Evolutionary conservation across 2,113 vertebrate species (phyloP).

Genomic region (Mobula birostris): DNA sequence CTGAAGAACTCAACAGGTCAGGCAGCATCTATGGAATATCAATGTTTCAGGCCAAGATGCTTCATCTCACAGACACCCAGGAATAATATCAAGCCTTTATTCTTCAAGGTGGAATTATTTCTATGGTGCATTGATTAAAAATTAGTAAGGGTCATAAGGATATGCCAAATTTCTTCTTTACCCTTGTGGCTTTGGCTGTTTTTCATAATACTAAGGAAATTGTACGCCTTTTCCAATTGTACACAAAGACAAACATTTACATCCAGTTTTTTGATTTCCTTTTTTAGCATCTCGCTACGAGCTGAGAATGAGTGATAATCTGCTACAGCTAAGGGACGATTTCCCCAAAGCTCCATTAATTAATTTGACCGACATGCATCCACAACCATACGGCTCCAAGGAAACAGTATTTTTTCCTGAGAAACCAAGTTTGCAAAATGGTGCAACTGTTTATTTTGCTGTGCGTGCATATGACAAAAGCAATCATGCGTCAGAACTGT

Average conservation of each 20-base stretch:
- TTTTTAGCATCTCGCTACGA: constrained; percentile 53
- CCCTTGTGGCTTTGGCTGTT: background rate
- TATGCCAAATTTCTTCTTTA: background rate
- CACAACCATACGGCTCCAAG: constrained; percentile 47
- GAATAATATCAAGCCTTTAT: too few relatives aligned
- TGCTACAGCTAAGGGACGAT: constrained; percentile 44
- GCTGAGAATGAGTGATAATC: constrained; percentile 50
- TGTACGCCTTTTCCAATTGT: background rate
- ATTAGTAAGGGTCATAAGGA: too few relatives aligned
- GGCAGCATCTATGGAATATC: too few relatives aligned
- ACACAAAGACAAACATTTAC: background rate
- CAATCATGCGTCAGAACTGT: constrained; percentile 46
- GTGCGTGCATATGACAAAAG: constrained; percentile 45
- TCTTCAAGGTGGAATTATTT: too few relatives aligned
- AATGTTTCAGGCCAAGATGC: too few relatives aligned
- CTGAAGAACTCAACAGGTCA: too few relatives aligned
- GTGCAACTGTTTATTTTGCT: constrained; percentile 49
- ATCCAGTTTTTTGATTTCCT: constrained; percentile 30
- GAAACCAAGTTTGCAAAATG: constrained; percentile 40
- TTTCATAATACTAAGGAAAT: background rate
- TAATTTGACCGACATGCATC: constrained; percentile 45
- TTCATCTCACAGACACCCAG: too few relatives aligned
- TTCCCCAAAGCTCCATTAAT: constrained; percentile 48
- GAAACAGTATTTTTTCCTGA: constrained; percentile 51
- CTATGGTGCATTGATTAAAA: too few relatives aligned